Base-by-base conservation (phyloP, 1,140 invertebrate genomes). In the Adelges cooleyi region DNA sequence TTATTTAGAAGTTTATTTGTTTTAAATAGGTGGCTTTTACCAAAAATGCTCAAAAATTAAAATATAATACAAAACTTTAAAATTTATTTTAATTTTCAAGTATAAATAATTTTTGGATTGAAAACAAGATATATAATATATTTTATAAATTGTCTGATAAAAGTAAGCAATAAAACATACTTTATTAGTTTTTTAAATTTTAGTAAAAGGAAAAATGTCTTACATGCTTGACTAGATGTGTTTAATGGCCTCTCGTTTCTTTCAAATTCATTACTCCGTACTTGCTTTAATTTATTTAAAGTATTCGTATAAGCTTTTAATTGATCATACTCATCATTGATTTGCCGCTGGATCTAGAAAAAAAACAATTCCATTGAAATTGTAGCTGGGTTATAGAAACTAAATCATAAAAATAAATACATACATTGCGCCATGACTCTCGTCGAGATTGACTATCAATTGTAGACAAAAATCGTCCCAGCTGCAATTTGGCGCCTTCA, bases 401-500 rank as follows among this genome's bases (percentile, higher is more conserved):
- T 8, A 6, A 38, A 6, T 18, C 18, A 6, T 15, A 40, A 13
- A 20, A 25, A 0, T 18, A 23, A 33, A 27, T 3, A 71, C 76
- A 80, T 74, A 89, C 89, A 80, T 89, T 82, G 74, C 86, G 90
- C 92, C 94, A 97, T 78, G 87, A 90, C 68, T 83, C 83, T 78
- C 87, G 94, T 65, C 85, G 81, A 68, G 83, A 84, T 50, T 82
- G 83, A 68, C 86, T 92, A 17, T 66, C 25, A 15, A 81, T 85
- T 40, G 84, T 86, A 17, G 83, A 79, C 46, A 96, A 80, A 25
- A 95, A 80, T 70, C 83, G 84, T 71, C 92, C 88, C 70, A 95
- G 89, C 77, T 93, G 89, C 74, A 92, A 89, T 33, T 94, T 80
- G 4, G 92, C 89, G 51, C 92, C 90, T 77, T 96, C 89, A 75